Evolutionary conservation across 2,113 vertebrate species (phyloP).

Genomic region (Willisornis vidua): DNA sequence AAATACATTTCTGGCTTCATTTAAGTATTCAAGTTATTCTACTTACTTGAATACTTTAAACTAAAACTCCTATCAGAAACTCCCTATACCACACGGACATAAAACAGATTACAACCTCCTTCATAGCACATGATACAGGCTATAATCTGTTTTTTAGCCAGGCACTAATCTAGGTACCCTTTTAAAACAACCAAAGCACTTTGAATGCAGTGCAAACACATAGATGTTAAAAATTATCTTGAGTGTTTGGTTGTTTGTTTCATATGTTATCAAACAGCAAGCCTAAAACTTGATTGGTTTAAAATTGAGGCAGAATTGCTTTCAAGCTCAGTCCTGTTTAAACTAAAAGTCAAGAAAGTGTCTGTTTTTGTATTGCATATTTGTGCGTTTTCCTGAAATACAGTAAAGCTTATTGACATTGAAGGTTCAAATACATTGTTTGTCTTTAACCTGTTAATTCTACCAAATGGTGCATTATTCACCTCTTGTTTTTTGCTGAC

Average conservation of each 20-base stretch:
- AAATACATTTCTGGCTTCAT: background rate
- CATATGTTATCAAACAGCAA: background rate
- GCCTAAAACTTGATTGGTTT: background rate
- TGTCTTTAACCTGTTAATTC: background rate
- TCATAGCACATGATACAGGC: background rate
- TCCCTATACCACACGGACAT: background rate
- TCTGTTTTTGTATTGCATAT: background rate
- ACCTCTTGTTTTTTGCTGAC: background rate
- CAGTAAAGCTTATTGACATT: background rate
- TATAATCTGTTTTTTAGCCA: background rate
- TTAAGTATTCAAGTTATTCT: background rate
- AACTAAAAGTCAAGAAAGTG: background rate
- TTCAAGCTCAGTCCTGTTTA: background rate
- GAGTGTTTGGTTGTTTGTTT: background rate
- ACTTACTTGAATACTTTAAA: background rate
- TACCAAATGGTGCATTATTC: background rate
- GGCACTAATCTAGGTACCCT: background rate
- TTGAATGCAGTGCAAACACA: background rate
- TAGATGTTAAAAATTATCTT: background rate
- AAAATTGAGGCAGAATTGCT: background rate
- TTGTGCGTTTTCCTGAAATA: background rate
- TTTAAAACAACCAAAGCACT: background rate
- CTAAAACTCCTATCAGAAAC: background rate
- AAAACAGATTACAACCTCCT: background rate
- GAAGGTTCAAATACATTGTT: background rate